Conservation (phyloP, 2,888 invertebrate species). For the Trichogramma dendrolimi region DNA sequence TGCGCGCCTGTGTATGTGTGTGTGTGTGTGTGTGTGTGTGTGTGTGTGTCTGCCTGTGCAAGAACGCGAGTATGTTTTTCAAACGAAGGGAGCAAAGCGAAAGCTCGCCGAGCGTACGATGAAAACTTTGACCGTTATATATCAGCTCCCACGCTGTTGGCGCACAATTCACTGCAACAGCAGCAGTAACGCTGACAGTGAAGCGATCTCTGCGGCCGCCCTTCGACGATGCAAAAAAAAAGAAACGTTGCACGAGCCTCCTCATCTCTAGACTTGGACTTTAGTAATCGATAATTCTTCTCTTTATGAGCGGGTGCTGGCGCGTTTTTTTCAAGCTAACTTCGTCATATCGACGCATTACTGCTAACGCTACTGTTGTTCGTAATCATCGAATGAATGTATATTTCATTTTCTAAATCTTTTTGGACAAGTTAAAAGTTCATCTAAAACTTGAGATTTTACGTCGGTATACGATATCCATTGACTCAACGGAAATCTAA, state of each 20-base stretch:
- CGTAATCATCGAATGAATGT: too few species aligned
- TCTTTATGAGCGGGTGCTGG: too few species aligned
- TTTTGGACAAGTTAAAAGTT: too few species aligned
- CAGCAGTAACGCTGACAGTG: constrained; percentile 19
- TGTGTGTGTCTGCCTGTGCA: constrained; percentile 16
- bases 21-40: not conserved
- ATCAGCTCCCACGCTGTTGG: constrained; percentile 25
- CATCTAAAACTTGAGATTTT: too few species aligned
- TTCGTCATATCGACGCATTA: too few species aligned
- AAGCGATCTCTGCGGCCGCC: constrained; percentile 31
- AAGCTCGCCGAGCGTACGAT: constrained; percentile 28
- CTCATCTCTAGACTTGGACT: too few species aligned
- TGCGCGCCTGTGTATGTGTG: not conserved
- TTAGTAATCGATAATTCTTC: too few species aligned
- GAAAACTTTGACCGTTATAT: constrained; percentile 43
- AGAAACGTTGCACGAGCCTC: constrained; percentile 10
- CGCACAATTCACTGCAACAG: constrained; percentile 19
- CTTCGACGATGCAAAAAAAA: constrained; percentile 32
- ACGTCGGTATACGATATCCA: too few species aligned
- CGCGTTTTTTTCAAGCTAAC: too few species aligned
- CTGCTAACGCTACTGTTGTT: too few species aligned
- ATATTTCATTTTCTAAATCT: too few species aligned
- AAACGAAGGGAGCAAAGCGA: constrained; percentile 25
- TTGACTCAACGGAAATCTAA: too few species aligned
- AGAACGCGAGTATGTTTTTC: constrained; percentile 8